These are phyloP conservation scores for Nomada fabriciana DNA, from an alignment of 2,888 invertebrate genomes.

Conservation along the genomic window DNA sequence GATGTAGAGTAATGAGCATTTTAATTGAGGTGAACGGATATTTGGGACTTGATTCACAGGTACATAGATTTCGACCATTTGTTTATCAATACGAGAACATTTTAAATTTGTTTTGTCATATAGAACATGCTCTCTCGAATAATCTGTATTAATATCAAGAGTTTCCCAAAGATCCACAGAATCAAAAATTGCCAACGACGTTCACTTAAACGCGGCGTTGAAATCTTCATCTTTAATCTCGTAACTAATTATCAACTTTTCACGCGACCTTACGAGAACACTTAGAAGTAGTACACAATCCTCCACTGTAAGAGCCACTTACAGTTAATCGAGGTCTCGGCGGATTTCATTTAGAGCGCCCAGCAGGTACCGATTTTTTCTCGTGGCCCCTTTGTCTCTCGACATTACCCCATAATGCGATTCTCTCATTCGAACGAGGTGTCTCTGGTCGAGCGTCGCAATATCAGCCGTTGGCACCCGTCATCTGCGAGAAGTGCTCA, in stretches of 20 bases:
- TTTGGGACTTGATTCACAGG: no score
- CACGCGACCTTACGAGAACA: neutral
- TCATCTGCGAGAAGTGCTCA: constrained; percentile 82
- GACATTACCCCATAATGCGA: constrained; percentile 42
- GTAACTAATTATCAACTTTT: neutral
- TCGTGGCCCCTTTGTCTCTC: neutral
- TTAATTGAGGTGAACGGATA: no score
- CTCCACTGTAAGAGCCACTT: neutral
- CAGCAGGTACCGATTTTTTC: constrained; percentile 54
- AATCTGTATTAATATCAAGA: neutral
- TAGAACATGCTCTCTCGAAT: neutral
- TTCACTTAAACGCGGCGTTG: neutral
- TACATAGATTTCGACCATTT: no score
- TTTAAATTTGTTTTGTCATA: no score
- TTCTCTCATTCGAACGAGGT: constrained; percentile 52
- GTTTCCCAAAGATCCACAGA: neutral
- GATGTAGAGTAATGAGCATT: no score
- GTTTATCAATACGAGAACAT: neutral
- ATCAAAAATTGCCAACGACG: neutral
- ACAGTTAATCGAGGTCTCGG: neutral
- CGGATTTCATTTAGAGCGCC: constrained; percentile 43
- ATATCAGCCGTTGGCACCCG: constrained; percentile 75
- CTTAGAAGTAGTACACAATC: neutral
- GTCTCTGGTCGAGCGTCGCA: constrained; percentile 68
- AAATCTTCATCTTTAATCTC: neutral